Conservation (phyloP, 2,113 vertebrate genomes). For the Clarias gariepinus region DNA sequence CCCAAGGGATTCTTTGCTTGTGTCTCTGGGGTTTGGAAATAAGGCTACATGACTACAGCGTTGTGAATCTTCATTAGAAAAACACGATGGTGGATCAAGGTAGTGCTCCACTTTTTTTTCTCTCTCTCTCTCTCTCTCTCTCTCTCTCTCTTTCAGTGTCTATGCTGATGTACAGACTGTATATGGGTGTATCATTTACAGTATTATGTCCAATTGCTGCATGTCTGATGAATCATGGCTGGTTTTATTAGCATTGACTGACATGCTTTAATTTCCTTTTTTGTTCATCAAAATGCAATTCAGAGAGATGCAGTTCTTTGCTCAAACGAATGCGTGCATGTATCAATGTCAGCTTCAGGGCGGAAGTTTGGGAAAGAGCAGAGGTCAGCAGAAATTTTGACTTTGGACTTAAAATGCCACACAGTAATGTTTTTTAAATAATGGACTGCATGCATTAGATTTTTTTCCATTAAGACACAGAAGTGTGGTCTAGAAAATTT, state of each 20-base stretch:
- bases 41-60: neutral
- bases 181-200: neutral
- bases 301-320: conserved; percentile 35
- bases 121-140: too few relatives aligned
- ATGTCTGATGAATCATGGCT: neutral
- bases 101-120: neutral
- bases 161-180: neutral
- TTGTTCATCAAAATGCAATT: conserved; percentile 10
- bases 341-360: conserved; percentile 59
- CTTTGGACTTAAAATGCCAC: neutral
- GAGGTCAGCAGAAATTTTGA: conserved; percentile 53
- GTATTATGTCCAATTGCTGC: neutral
- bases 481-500: neutral
- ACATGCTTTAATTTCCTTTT: neutral
- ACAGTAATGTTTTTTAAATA: neutral
- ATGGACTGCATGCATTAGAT: neutral
- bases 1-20: neutral
- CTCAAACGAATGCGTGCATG: conserved; percentile 52
- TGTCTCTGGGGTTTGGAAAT: neutral
- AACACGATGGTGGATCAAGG: neutral
- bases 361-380: conserved; percentile 52
- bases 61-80: neutral
- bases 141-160: too few relatives aligned
- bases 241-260: neutral
- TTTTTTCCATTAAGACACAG: neutral